Evolutionary conservation across 1,140 invertebrate genomes (phyloP), one percentile per base, ranked within the genome.

Genomic region (Metopolophium dirhodum): DNA sequence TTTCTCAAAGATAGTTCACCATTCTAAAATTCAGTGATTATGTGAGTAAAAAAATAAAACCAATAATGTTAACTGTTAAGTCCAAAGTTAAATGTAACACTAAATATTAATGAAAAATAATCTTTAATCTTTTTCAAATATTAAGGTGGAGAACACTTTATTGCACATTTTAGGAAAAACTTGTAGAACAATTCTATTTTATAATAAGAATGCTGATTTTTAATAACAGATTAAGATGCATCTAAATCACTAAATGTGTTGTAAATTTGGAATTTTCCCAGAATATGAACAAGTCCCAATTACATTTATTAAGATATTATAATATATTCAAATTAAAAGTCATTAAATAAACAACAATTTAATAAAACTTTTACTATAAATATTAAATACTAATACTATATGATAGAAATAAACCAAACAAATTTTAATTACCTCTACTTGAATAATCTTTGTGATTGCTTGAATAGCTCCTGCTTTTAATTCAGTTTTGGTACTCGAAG

Each of bases 401-500:
- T 61, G 94, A 90, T 85, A 91, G 89, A 93, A 37, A 41, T 41
- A 86, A 77, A 89, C 47, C 26, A 22, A 93, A 61, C 49, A 61
- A 94, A 95, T 93, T 47, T 95, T 95, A n/a, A 96, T 95, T 95
- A 96, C 94, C 20, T 96, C 95, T 37, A 95, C 68, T 18, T 95
- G 94, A 93, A 96, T 96, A 30, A 97, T 95, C 94, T 95, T 96
- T 94, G 96, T 95, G 86, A 97, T 95, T 94, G 96, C 96, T 94
- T 96, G 95, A 11, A 98, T 95, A 41, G 96, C 96, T 20, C 96
- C 95, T 37, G 97, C 94, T 95, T 96, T 96, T 9, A 96, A 94
- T 49, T 96, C 96, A 30, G 96, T 57, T 54, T 86, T 93, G 23
- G 49, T 86, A 57, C 96, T 23, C 96, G 95, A 90, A 96, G 95